phyloP scores from a whole-genome alignment of 2,888 invertebrate species.

The Coenonympha arcania region DNA sequence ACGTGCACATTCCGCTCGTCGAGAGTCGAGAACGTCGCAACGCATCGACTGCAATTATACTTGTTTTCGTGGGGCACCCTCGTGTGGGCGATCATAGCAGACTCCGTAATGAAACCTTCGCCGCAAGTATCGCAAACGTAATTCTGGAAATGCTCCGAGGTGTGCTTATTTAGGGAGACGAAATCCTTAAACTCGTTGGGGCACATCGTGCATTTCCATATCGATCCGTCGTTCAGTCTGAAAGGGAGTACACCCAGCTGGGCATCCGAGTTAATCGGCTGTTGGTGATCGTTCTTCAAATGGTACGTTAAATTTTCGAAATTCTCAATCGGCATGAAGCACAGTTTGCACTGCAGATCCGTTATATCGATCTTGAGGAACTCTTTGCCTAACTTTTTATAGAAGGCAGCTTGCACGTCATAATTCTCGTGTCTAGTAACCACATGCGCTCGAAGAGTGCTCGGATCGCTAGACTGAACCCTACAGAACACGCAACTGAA shows the following conservation, averaged over 20 bases:
- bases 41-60: constrained; percentile 60
- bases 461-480: constrained; percentile 58
- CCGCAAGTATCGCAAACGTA: constrained; percentile 68
- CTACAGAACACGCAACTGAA: constrained; percentile 66
- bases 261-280: constrained; percentile 54
- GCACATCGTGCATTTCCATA: constrained; percentile 65
- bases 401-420: constrained; percentile 60
- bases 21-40: constrained; percentile 58
- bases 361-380: constrained; percentile 64
- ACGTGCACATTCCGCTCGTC: constrained; percentile 61
- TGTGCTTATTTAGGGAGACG: constrained; percentile 59
- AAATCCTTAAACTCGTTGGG: constrained; percentile 64
- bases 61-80: constrained; percentile 66
- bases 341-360: constrained; percentile 62
- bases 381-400: constrained; percentile 64
- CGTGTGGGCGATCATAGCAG: constrained; percentile 62
- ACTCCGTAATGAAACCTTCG: constrained; percentile 65
- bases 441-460: constrained; percentile 51
- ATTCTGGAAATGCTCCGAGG: constrained; percentile 62
- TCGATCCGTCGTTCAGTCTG: constrained; percentile 53
- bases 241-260: constrained; percentile 63
- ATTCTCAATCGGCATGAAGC: constrained; percentile 50
- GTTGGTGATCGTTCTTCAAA: constrained; percentile 58
- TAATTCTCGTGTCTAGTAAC: constrained; percentile 54
- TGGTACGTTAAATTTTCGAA: constrained; percentile 56